Conservation (phyloP, 2,888 invertebrate genomes). For the Monochamus alternatus region DNA sequence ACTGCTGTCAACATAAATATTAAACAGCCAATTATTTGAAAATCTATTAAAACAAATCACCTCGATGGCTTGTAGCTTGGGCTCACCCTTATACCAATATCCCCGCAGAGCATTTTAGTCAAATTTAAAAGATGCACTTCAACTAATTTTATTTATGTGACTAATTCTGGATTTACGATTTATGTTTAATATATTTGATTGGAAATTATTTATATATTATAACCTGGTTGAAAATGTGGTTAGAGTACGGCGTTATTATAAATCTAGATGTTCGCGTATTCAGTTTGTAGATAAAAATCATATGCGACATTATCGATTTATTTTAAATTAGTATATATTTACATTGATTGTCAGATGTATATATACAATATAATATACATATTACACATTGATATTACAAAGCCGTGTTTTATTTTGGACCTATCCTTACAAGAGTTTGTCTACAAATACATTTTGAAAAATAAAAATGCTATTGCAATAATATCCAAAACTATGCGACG, state of each 20-base stretch:
- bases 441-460: too few species aligned
- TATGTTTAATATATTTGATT: slow-evolving; percentile 35
- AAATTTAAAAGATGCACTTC: slow-evolving; percentile 49
- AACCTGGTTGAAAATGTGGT: slow-evolving; percentile 46
- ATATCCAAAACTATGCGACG: too few species aligned
- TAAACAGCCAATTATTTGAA: too few species aligned
- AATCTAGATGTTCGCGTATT: slow-evolving; percentile 52
- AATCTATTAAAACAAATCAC: too few species aligned
- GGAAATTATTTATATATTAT: slow-evolving; percentile 38
- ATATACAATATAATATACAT: slow-evolving; percentile 54
- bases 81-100: slow-evolving; percentile 40
- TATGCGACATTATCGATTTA: slow-evolving; percentile 47
- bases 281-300: slow-evolving; percentile 55
- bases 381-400: slow-evolving; percentile 59
- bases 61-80: too few species aligned
- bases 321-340: slow-evolving; percentile 53
- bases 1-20: too few species aligned
- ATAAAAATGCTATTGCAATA: too few species aligned
- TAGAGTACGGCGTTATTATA: slow-evolving; percentile 46
- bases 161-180: slow-evolving; percentile 39
- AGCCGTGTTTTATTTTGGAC: slow-evolving; percentile 48
- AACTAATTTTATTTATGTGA: slow-evolving; percentile 41
- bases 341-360: slow-evolving; percentile 60
- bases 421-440: neutral
- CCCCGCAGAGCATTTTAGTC: slow-evolving; percentile 53